These are phyloP conservation scores for Rhynchomys soricoides DNA, from an alignment of 2,113 vertebrate species.

Conservation along the genomic window DNA sequence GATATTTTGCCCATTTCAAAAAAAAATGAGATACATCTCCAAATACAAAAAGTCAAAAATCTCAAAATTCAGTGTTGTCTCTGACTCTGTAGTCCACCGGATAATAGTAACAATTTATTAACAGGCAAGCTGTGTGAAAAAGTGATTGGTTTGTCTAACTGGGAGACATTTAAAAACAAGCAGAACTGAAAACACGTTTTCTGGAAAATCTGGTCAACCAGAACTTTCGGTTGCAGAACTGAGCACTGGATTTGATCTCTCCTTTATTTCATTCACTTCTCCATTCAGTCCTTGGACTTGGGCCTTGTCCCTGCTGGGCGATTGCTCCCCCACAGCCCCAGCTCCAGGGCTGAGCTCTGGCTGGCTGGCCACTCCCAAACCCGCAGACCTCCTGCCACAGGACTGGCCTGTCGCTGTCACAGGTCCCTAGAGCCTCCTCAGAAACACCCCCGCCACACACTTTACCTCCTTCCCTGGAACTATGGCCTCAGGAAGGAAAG, in stretches of 20 bases:
- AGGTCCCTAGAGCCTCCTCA: neutral
- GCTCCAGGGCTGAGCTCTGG: neutral
- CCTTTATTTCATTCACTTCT: neutral
- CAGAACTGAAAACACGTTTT: neutral
- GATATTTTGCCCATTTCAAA: neutral
- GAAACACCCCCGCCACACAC: neutral
- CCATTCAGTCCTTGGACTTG: neutral
- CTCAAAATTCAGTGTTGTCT: neutral
- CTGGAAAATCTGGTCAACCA: neutral
- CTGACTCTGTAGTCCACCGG: neutral
- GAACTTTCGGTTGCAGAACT: neutral
- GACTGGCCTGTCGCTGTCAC: neutral
- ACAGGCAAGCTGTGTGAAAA: neutral
- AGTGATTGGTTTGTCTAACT: neutral
- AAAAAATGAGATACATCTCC: neutral
- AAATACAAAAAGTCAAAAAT: neutral
- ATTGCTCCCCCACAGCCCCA: neutral
- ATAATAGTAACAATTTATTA: neutral
- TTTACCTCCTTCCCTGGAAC: slow-evolving; percentile 48
- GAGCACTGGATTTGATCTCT: neutral
- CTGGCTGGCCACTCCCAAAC: neutral
- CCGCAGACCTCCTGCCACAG: neutral
- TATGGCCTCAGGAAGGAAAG: slow-evolving; percentile 86
- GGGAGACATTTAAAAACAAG: neutral
- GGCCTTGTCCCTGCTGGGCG: neutral